Evolutionary conservation across 1,140 invertebrate species (phyloP).

Genomic region (Bombus picipes): DNA sequence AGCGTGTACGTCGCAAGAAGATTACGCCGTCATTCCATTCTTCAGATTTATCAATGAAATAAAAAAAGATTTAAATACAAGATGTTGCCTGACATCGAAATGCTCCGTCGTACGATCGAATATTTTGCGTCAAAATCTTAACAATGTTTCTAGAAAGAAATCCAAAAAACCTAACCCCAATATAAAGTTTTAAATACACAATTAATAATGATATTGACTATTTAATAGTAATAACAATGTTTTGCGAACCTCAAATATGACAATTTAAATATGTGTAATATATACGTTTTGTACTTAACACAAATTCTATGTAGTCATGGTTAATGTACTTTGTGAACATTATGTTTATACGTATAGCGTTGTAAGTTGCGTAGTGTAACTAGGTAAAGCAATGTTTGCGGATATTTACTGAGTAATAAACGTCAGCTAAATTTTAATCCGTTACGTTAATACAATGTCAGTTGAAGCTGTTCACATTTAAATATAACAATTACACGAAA

Average conservation of each 20-base stretch:
- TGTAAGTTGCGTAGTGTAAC: neutral
- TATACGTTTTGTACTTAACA: conserved; percentile 2
- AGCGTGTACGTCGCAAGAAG: too few relatives aligned
- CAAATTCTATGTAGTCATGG: conserved; percentile 28
- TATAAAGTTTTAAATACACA: too few relatives aligned
- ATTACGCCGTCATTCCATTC: too few relatives aligned
- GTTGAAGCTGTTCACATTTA: neutral
- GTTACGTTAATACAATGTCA: neutral
- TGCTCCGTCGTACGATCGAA: too few relatives aligned
- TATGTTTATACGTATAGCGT: conserved; percentile 28
- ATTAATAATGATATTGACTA: neutral
- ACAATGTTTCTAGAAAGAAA: too few relatives aligned
- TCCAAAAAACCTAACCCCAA: too few relatives aligned
- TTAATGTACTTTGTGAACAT: conserved; percentile 42
- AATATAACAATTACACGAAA: neutral
- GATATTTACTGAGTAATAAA: conserved; percentile 31
- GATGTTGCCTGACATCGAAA: too few relatives aligned
- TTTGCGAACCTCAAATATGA: too few relatives aligned
- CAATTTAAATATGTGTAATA: neutral
- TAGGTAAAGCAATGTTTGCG: conserved; percentile 18
- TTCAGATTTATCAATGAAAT: too few relatives aligned
- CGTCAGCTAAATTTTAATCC: neutral
- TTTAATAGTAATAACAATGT: neutral
- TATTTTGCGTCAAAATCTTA: too few relatives aligned
- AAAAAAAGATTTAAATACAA: too few relatives aligned